Evolutionary conservation across 2,113 vertebrate genomes (phyloP), one percentile per base, ranked within the genome.

Genomic region (Petromus typicus): DNA sequence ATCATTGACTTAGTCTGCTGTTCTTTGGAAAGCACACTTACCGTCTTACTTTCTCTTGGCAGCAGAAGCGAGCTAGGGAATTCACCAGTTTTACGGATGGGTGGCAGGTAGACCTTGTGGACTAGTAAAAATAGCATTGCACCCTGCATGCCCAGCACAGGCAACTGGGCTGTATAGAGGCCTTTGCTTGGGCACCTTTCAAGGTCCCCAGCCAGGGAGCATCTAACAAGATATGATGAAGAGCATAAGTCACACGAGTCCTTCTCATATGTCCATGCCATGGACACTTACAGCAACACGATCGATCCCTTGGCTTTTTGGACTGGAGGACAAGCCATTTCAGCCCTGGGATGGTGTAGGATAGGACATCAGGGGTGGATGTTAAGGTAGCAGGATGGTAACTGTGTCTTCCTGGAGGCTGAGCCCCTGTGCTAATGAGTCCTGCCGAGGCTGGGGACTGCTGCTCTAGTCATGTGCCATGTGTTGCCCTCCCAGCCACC

Each of bases 31-130:
- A 95, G 48, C 48, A 14, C 12, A 2, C 96, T 96, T 97, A 97
- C 95, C 97, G 89, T 93, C 89, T 96, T 95, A 94, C 96, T 91
- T 94, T 95, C n/a, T 95, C 86, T 92, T 96, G 95, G 86, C 96
- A 96, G 95, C 91, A 93, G 95, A 97, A 98, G 94, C 92, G 95
- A 95, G 95, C 91, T 97, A 95, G 23, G 40, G 40, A 43, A 75
- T 45, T 75, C 40, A 27, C 40, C 27, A 45, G 12, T 75, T 75
- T 75, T 45, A 30, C 7, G 1, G 40, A 40, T 12, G 9, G 25
- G 71, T 96, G 94, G 85, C 54, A 90, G 89, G 96, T 98, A 96
- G 95, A 94, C 89, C 95, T 63, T 75, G 69, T 95, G 37, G 57
- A 86, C 92, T 88, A 92, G 87, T 96, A 81, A 96, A 96, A 94